Percentiles rank a stretch among this genome's conserved stretches.
These are phyloP conservation scores for Apotomis betuletana DNA, from an alignment of 2,888 invertebrate genomes.

Conservation along the genomic window DNA sequence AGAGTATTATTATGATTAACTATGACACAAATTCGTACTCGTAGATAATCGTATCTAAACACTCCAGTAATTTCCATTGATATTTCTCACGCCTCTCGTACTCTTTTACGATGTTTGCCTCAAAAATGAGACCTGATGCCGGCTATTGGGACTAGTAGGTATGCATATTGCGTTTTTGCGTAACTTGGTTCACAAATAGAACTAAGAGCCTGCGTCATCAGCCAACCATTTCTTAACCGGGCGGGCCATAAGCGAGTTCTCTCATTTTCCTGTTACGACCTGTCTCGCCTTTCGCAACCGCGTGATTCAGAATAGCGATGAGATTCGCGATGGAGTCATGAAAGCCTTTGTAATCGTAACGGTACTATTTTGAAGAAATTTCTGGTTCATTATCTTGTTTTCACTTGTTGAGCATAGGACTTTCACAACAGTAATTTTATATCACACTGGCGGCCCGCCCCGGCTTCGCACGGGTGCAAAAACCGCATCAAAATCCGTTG, in stretches of 20 bases:
- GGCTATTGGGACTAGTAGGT: too few species aligned
- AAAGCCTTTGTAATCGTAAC: constrained; percentile 9
- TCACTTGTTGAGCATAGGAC: background rate
- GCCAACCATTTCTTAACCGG: constrained; percentile 60
- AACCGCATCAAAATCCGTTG: too few species aligned
- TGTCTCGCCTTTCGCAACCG: constrained; percentile 64
- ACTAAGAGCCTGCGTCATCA: constrained; percentile 48
- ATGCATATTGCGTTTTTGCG: background rate
- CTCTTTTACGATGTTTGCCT: too few species aligned
- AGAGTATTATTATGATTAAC: too few species aligned
- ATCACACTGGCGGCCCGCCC: too few species aligned
- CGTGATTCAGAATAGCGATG: constrained; percentile 57
- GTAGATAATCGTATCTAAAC: too few species aligned
- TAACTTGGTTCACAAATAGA: background rate
- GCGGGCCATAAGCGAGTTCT: constrained; percentile 52
- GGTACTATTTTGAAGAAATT: background rate
- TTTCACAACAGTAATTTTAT: too few species aligned
- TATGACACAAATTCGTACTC: too few species aligned
- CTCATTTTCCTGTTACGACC: constrained; percentile 67
- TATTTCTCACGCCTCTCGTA: too few species aligned
- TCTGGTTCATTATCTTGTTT: background rate
- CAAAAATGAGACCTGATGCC: too few species aligned
- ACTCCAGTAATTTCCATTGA: too few species aligned
- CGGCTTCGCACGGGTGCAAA: too few species aligned
- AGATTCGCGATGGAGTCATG: constrained; percentile 36